Evolutionary conservation across 2,888 invertebrate species (phyloP).

Genomic region (Tenodera sinensis): DNA sequence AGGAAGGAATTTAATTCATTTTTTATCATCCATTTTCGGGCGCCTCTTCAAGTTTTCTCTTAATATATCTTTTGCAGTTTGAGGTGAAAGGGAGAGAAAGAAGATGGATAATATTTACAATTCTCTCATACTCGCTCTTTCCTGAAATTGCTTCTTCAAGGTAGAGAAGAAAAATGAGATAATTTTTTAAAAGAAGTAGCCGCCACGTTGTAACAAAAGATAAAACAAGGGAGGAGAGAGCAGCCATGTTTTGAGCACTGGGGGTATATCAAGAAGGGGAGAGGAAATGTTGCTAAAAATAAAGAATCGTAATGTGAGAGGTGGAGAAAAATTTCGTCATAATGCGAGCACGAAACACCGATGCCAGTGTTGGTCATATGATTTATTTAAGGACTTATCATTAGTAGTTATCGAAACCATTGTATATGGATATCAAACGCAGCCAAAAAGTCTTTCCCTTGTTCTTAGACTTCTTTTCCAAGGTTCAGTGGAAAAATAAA

Average conservation of each 20-base stretch:
- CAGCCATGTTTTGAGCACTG: background rate
- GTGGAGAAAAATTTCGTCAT: background rate
- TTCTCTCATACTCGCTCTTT: background rate
- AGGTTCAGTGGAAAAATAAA: too few relatives aligned
- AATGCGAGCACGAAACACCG: too few relatives aligned
- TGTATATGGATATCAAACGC: too few relatives aligned
- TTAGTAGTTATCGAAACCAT: too few relatives aligned
- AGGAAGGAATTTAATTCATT: background rate
- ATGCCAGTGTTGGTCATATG: too few relatives aligned
- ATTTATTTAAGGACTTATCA: too few relatives aligned
- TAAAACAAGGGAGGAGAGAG: background rate
- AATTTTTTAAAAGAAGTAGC: background rate
- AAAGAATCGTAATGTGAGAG: background rate
- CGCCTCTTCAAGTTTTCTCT: background rate
- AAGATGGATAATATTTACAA: background rate
- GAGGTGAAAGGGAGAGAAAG: background rate
- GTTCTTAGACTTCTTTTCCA: too few relatives aligned
- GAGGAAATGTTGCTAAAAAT: background rate
- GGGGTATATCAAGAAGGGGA: background rate
- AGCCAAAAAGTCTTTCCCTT: too few relatives aligned
- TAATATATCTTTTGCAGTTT: background rate
- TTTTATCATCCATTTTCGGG: background rate
- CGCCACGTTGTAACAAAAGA: background rate
- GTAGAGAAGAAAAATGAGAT: background rate
- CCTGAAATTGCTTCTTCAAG: background rate